phyloP scores from a whole-genome alignment of 2,888 invertebrate species.

The Cheilosia scutellata region DNA sequence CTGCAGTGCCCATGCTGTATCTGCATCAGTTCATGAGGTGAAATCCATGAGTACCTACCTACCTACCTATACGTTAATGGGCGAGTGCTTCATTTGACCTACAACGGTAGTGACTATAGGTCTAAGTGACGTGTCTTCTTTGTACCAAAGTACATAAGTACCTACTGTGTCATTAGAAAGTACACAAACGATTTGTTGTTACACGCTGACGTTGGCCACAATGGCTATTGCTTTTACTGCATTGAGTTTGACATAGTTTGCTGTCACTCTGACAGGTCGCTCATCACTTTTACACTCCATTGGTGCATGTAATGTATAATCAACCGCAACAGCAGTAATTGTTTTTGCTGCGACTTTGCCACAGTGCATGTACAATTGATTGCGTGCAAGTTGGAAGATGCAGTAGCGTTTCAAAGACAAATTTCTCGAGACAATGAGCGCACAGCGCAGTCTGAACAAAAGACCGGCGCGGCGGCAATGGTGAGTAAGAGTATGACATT shows the following conservation, averaged over 20 bases:
- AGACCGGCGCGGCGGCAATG: slow-evolving; percentile 15
- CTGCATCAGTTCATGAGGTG: slow-evolving; percentile 50
- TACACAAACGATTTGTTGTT: slow-evolving; percentile 39
- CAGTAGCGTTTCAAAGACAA: slow-evolving; percentile 63
- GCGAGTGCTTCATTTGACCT: slow-evolving; percentile 34
- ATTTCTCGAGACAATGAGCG: slow-evolving; percentile 55
- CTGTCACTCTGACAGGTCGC: slow-evolving; percentile 74
- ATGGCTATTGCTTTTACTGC: slow-evolving; percentile 66
- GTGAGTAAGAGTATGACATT: slow-evolving; percentile 54
- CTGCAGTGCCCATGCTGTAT: slow-evolving; percentile 38
- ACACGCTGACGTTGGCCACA: slow-evolving; percentile 26
- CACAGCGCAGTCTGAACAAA: slow-evolving; percentile 8
- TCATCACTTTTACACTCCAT: slow-evolving; percentile 74
- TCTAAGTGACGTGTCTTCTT: slow-evolving; percentile 16
- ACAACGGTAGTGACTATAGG: slow-evolving; percentile 44
- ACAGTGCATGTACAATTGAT: slow-evolving; percentile 65
- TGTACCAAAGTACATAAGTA: slow-evolving; percentile 11
- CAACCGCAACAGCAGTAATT: slow-evolving; percentile 64
- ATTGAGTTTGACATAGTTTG: slow-evolving; percentile 64
- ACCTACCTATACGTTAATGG: slow-evolving; percentile 6
- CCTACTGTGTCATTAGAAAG: slow-evolving; percentile 53
- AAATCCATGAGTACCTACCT: slow-evolving; percentile 8
- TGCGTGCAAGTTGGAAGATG: slow-evolving; percentile 46
- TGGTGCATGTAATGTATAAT: slow-evolving; percentile 69
- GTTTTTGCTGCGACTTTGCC: slow-evolving; percentile 48